A percentile compares a stretch with the other conserved stretches of the same genome.
Evolutionary conservation across 2,113 vertebrate species (phyloP).

Genomic region (Ifrita kowaldi): DNA sequence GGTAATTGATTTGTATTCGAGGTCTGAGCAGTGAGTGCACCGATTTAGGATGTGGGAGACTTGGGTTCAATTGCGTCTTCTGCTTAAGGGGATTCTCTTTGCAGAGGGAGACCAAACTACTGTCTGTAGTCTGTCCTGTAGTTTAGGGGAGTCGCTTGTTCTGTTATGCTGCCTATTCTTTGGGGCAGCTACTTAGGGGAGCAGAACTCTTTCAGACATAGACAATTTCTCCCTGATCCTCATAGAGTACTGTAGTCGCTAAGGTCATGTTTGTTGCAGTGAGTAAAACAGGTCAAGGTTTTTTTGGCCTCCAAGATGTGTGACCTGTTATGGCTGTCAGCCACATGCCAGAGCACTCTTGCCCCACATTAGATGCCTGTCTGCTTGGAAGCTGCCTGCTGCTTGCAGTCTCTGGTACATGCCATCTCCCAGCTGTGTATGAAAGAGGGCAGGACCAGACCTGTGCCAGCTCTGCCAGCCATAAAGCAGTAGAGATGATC

Average conservation of each 20-base stretch:
- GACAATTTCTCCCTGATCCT: neutral
- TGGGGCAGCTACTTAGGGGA: neutral
- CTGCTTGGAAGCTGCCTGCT: neutral
- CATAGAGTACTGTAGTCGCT: accelerated
- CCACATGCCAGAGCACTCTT: neutral
- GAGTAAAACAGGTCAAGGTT: neutral
- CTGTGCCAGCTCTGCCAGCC: neutral
- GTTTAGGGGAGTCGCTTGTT: neutral
- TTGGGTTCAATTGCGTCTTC: neutral
- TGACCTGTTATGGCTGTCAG: neutral
- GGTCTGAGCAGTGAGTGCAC: neutral
- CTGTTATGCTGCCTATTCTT: neutral
- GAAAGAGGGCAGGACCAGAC: neutral
- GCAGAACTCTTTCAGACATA: neutral
- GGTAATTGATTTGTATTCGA: neutral
- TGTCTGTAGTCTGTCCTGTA: neutral
- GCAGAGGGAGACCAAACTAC: neutral
- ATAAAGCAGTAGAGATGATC: neutral
- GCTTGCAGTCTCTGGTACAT: neutral
- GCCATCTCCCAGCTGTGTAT: accelerated
- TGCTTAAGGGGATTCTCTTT: neutral
- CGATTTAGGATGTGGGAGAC: neutral
- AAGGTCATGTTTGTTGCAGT: neutral
- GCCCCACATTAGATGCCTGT: neutral
- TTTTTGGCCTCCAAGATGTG: neutral